Evolutionary conservation across 30 jellyfish, hydroid and myxozoan genomes (phyloP).

Genomic region (Hydractinia echinata): DNA sequence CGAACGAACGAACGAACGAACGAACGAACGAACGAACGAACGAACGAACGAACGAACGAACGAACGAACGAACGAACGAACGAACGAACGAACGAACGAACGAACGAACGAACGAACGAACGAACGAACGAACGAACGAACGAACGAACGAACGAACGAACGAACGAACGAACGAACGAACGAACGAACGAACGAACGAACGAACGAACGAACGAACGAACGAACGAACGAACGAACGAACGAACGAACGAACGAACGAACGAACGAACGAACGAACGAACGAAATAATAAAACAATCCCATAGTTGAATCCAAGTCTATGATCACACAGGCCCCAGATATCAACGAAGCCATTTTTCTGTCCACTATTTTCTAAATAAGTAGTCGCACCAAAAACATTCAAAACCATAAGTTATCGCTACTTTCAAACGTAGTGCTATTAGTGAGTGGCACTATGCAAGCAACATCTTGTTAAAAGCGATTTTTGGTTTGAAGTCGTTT

Average conservation of each 20-base stretch:
- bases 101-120: not conserved
- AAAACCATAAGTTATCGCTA: no score
- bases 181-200: not conserved
- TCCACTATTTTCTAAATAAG: no score
- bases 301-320: no score
- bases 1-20: not conserved
- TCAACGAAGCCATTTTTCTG: no score
- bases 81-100: not conserved
- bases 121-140: not conserved
- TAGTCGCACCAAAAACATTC: no score
- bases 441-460: no score
- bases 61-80: not conserved
- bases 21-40: not conserved
- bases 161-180: not conserved
- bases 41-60: not conserved
- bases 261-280: not conserved
- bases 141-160: not conserved
- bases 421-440: no score
- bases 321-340: no score
- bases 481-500: no score
- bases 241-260: not conserved
- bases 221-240: not conserved
- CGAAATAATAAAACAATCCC: no score
- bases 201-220: not conserved
- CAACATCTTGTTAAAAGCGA: no score